Conservation (phyloP, 1,140 invertebrate genomes). For the Acromyrmex heyeri region DNA sequence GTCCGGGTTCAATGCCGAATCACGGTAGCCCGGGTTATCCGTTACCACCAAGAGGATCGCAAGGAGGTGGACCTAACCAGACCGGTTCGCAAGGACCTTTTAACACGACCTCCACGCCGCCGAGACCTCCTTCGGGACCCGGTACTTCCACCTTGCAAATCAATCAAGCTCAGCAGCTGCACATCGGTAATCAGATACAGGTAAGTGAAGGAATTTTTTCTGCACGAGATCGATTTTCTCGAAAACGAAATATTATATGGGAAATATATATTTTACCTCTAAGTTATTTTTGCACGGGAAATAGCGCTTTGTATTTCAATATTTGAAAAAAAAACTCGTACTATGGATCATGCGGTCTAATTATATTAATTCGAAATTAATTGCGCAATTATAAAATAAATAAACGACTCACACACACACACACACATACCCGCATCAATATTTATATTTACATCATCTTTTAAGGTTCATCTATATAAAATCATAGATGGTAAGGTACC, state of each 20-base stretch:
- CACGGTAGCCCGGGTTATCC: conserved; percentile 90
- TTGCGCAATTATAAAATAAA: neutral
- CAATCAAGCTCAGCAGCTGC: conserved; percentile 94
- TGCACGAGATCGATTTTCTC: neutral
- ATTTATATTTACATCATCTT: too few relatives aligned
- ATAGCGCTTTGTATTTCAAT: neutral
- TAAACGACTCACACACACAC: too few relatives aligned
- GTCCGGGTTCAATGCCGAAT: conserved; percentile 88
- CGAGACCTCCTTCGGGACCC: conserved; percentile 89
- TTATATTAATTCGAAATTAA: neutral
- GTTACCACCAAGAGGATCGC: conserved; percentile 85
- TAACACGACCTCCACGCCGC: conserved; percentile 88
- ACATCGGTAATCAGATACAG: conserved; percentile 93
- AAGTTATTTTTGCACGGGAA: neutral
- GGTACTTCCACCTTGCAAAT: conserved; percentile 91
- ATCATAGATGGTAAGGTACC: too few relatives aligned
- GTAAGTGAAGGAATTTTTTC: conserved; percentile 85
- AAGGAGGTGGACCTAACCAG: conserved; percentile 81
- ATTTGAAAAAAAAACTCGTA: neutral
- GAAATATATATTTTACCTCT: neutral
- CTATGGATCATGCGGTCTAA: neutral
- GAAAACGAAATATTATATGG: neutral
- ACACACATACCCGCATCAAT: too few relatives aligned
- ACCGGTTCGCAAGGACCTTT: conserved; percentile 86
- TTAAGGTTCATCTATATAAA: too few relatives aligned